Conservation (phyloP, 2,888 invertebrate genomes). For the Acronicta aceris region DNA sequence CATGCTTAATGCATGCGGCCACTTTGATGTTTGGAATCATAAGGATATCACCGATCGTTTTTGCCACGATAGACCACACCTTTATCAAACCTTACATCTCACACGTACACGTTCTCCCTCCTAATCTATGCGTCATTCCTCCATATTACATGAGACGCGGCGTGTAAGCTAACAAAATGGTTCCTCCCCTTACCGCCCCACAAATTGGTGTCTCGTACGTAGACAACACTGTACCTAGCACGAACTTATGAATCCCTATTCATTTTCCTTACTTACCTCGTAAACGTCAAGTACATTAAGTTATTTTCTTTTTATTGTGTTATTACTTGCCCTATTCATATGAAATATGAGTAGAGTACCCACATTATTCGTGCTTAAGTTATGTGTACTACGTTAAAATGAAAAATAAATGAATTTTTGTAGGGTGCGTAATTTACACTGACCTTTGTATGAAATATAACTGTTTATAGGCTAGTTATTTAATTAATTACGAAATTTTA, state of each 20-base stretch:
- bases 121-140: conserved; percentile 32
- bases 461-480: too few relatives aligned
- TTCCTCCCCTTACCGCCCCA: not conserved
- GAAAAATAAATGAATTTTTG: too few relatives aligned
- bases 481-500: too few relatives aligned
- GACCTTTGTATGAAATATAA: too few relatives aligned
- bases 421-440: too few relatives aligned
- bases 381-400: too few relatives aligned
- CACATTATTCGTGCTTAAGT: too few relatives aligned
- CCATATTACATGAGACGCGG: conserved; percentile 47
- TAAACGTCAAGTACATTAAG: conserved; percentile 32
- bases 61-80: too few relatives aligned
- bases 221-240: conserved; percentile 8
- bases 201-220: conserved; percentile 8
- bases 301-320: conserved; percentile 30
- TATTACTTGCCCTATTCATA: conserved; percentile 18
- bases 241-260: conserved; percentile 18
- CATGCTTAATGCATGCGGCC: too few relatives aligned
- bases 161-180: conserved; percentile 19
- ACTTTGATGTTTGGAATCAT: too few relatives aligned
- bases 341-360: too few relatives aligned
- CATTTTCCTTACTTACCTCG: conserved; percentile 27
- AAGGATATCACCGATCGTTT: too few relatives aligned
- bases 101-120: conserved; percentile 4
- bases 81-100: not conserved